Base-by-base conservation (phyloP, 2,888 invertebrate species). In the Apotomis betuletana region DNA sequence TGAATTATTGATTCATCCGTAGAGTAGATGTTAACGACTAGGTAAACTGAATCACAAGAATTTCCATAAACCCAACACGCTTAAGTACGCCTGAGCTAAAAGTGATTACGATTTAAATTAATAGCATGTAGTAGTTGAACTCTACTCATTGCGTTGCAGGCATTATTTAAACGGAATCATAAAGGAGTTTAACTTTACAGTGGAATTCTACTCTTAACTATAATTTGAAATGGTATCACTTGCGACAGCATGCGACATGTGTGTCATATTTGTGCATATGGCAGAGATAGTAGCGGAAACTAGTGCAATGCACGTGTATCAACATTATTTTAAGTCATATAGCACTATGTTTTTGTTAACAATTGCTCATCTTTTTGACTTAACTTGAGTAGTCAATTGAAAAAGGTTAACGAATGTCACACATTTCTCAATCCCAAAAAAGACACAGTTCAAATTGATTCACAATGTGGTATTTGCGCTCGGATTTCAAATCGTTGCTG, bases 61-160 rank as follows among this genome's bases (percentile, higher is more conserved):
- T 76, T 83, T 83, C 79, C 80, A 80, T 76, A 75, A 77, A 76
- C 80, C 84, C 79, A 78, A 83, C 83, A 85, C 85, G 86, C 87
- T 87, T 73, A 86, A 61, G 75, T 79, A 81, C 74, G 84, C 85
- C 85, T 76, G 77, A 77, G 84, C 85, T 85, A 76, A 77, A 77
- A 77, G 75, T 80, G 78, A 69, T 61, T 77, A 75, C 63, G 69
- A 65, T 69, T 65, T 77, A 77, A 73, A 68, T 76, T 75, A 77
- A 78, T 77, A 77, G 82, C 81, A 83, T 82, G 83, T 77, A 75
- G 76, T 79, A 79, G 78, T 76, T 77, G 75, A 69, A 62, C 52
- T 64, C 71, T 62, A 65, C 65, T 61, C 49, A 67, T 61, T 62
- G 57, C 36, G 67, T 70, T 61, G 12, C 61, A 67, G 61, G 36